Conservation (phyloP, 2,888 invertebrate species). For the Synergus gifuensis region DNA sequence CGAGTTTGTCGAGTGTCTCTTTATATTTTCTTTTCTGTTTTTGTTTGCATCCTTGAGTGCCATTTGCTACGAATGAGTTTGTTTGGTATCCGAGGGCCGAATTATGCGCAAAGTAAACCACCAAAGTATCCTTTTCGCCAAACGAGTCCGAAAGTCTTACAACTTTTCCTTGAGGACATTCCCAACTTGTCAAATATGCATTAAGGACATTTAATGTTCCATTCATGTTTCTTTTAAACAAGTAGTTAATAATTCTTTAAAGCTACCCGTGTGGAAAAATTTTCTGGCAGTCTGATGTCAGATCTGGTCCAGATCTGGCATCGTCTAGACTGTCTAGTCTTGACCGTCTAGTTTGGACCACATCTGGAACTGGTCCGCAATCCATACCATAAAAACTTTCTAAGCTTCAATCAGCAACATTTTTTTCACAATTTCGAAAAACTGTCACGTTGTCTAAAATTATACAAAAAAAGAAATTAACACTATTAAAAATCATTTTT, state of each 20-base stretch:
- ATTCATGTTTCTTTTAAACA: not conserved
- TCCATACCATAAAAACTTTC: no score
- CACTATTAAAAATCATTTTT: no score
- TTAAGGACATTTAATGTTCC: not conserved
- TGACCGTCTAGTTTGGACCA: no score
- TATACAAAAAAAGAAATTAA: no score
- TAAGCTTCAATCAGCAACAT: no score
- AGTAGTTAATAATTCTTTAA: not conserved
- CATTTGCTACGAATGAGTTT: slow-evolving; percentile 38
- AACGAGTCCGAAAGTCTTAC: not conserved
- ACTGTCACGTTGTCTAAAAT: no score
- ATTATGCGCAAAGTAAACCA: slow-evolving; percentile 37
- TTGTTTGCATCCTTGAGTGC: slow-evolving; percentile 40
- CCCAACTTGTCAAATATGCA: not conserved
- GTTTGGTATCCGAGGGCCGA: slow-evolving; percentile 22
- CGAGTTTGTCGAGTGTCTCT: slow-evolving; percentile 61
- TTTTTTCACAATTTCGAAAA: no score
- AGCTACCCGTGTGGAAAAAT: no score
- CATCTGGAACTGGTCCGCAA: no score
- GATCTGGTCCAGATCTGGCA: no score
- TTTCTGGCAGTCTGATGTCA: no score
- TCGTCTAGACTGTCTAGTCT: no score
- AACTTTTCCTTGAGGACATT: slow-evolving; percentile 2
- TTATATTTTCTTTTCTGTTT: slow-evolving; percentile 48
- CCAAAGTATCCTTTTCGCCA: not conserved